phyloP scores from a whole-genome alignment of 2,113 vertebrate genomes.

The Perca flavescens region DNA sequence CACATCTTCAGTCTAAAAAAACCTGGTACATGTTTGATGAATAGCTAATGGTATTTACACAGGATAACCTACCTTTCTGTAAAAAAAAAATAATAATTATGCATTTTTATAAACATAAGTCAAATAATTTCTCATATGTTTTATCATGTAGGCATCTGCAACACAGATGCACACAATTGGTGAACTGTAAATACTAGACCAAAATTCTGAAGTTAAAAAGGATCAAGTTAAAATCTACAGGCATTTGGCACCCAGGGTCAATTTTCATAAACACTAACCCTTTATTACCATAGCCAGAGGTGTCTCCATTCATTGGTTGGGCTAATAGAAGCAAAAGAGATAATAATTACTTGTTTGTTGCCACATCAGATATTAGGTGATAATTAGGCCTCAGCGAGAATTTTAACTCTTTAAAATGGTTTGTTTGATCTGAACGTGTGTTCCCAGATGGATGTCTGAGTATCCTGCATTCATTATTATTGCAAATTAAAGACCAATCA shows the following conservation, averaged over 20 bases:
- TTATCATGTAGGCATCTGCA: not conserved
- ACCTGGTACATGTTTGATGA: constrained; percentile 18
- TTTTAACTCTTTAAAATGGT: constrained; percentile 85
- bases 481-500: constrained; percentile 81
- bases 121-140: not conserved
- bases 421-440: constrained; percentile 90
- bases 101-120: not conserved
- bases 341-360: constrained; percentile 91
- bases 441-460: constrained; percentile 87
- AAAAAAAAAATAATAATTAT: not conserved
- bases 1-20: constrained; percentile 15
- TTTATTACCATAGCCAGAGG: constrained; percentile 67
- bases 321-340: constrained; percentile 85
- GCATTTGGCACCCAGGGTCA: constrained; percentile 54
- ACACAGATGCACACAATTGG: not conserved
- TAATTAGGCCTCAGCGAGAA: constrained; percentile 90
- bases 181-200: not conserved
- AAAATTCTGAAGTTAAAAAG: constrained; percentile 2
- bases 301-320: constrained; percentile 64
- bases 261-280: constrained; percentile 59
- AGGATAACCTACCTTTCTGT: not conserved
- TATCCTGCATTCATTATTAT: constrained; percentile 90
- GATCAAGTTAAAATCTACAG: constrained; percentile 27
- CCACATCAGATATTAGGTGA: constrained; percentile 92
- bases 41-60: constrained; percentile 13